Base-by-base conservation (phyloP, 2,797 vertebrate species). In the Chelon auratus region DNA sequence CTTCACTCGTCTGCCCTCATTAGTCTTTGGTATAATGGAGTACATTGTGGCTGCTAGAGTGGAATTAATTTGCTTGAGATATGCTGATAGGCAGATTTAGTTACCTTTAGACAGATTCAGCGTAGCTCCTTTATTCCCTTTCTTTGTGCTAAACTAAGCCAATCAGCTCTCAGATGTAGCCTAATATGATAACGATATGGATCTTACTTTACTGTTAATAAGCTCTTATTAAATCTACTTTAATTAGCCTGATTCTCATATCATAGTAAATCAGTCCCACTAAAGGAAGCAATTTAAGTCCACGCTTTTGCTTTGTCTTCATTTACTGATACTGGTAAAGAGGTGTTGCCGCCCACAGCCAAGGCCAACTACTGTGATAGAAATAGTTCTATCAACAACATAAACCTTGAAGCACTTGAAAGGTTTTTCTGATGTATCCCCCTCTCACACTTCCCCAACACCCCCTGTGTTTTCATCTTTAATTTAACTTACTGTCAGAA, bases 371-470 rank as follows among this genome's bases (percentile, higher is more conserved):
- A 9, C 26, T 37, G n/a, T 36, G 54, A 33, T 18, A 50, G 48
- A 30, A 3, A 17, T 1, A 39, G 15, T 14, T 60, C 8, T 17
- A 22, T 9, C 9, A 39, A 6, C 24, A 24, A 40, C 18, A 24
- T 18, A 60, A 59, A 66, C 20, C 13, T 61, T 26, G 12, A 43
- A 17, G 10, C 2, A n/a, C 1, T 4, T 26, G 30, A 33, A 33
- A 33, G 12, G 15, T 48, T 18, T 20, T 3, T 48, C 45, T n/a
- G 39, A 40, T 2, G 39, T 40, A 10, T 48, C 17, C 61, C 12
- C 15, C 62, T 70, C 42, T 43, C 62, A 51, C 54, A 52, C 37
- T 26, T 45, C 26, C 61, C 48, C 22, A 9, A 17, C 43, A n/a
- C 67, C 4, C 33, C 53, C 54, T 8, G 3, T 37, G 43, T 61